phyloP scores from a whole-genome alignment of 2,888 invertebrate species.

The Dynastes grantii region DNA sequence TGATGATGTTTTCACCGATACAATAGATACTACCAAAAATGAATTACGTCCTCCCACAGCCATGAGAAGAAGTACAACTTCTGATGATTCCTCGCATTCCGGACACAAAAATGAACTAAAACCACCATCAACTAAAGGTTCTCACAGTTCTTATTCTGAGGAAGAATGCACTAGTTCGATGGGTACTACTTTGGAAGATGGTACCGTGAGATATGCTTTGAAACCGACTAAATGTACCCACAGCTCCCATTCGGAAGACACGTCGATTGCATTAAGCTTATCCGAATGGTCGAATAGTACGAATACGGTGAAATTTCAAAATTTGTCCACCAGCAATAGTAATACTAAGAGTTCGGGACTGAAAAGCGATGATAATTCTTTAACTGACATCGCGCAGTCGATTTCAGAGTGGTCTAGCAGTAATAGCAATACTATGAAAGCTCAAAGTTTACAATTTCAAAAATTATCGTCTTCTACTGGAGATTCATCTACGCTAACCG shows the following conservation, averaged over 20 bases:
- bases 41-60: conserved; percentile 69
- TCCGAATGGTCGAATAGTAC: conserved; percentile 93
- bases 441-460: conserved; percentile 71
- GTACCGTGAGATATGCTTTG: conserved; percentile 85
- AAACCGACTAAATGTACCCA: conserved; percentile 88
- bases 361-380: conserved; percentile 86
- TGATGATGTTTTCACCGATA: conserved; percentile 70
- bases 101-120: conserved; percentile 62
- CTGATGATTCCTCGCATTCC: conserved; percentile 68
- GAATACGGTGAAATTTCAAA: conserved; percentile 87
- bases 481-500: conserved; percentile 72
- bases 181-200: conserved; percentile 83
- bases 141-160: conserved; percentile 82
- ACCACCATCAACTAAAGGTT: conserved; percentile 66
- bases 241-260: conserved; percentile 89
- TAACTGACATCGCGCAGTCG: conserved; percentile 83
- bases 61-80: conserved; percentile 67
- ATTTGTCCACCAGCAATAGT: conserved; percentile 77
- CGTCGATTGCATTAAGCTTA: conserved; percentile 87
- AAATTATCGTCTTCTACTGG: conserved; percentile 68
- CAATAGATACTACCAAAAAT: conserved; percentile 62
- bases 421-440: conserved; percentile 82
- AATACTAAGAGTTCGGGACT: conserved; percentile 77
- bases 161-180: conserved; percentile 82
- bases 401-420: conserved; percentile 90